Evolutionary conservation across 2,888 invertebrate genomes (phyloP).

Genomic region (Cheilosia impressa): DNA sequence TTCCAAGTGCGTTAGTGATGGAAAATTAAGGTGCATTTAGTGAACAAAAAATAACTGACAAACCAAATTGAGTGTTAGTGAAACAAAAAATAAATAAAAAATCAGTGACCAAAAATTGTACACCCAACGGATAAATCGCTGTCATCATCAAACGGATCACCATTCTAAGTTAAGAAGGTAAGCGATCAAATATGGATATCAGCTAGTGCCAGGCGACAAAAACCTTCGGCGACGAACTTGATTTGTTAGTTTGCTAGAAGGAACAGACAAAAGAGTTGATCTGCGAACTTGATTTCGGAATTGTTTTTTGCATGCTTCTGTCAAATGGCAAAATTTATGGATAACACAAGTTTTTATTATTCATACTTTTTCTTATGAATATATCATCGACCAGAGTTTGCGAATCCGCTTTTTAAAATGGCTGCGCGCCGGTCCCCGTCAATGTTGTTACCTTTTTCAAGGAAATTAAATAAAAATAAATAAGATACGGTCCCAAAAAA

Average conservation of each 20-base stretch:
- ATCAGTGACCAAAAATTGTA: not conserved
- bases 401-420: not conserved
- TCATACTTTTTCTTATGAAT: constrained; percentile 35
- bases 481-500: not conserved
- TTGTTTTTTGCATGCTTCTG: constrained; percentile 5
- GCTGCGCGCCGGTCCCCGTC: not conserved
- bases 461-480: constrained; percentile 34
- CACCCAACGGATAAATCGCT: constrained; percentile 62
- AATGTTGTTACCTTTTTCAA: constrained; percentile 4
- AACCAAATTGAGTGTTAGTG: constrained; percentile 9
- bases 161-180: constrained; percentile 50
- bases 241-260: constrained; percentile 40
- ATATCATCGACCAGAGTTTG: constrained; percentile 27
- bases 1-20: constrained; percentile 2
- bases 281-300: constrained; percentile 56
- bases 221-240: constrained; percentile 50
- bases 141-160: constrained; percentile 42
- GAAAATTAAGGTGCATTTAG: constrained; percentile 9
- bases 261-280: constrained; percentile 57
- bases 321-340: constrained; percentile 47
- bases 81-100: not conserved
- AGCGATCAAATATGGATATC: constrained; percentile 35
- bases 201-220: constrained; percentile 7
- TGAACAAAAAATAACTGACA: constrained; percentile 41
- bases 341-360: constrained; percentile 44